phyloP scores from a whole-genome alignment of 2,888 invertebrate genomes.

The Volucella inanis region DNA sequence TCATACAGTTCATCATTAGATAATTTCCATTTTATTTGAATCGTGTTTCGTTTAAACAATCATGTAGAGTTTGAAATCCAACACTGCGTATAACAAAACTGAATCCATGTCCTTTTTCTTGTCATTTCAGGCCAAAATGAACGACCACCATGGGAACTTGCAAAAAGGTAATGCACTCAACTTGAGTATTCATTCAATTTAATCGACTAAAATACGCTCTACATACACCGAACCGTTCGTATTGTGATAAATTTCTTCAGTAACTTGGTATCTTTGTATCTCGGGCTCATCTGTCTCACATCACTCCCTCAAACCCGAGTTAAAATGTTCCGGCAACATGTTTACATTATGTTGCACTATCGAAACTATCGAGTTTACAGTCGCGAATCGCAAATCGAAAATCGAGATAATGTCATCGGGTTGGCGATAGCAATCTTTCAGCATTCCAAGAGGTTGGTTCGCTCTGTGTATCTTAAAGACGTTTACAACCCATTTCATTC shows the following conservation, averaged over 20 bases:
- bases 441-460: slow-evolving; percentile 44
- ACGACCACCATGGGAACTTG: slow-evolving; percentile 83
- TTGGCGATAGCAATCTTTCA: slow-evolving; percentile 61
- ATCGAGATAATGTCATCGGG: slow-evolving; percentile 70
- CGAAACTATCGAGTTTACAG: slow-evolving; percentile 66
- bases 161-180: slow-evolving; percentile 81
- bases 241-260: slow-evolving; percentile 6
- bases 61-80: too few species aligned
- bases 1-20: neutral
- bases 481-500: slow-evolving; percentile 39
- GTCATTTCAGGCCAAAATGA: slow-evolving; percentile 83
- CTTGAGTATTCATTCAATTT: slow-evolving; percentile 22
- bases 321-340: slow-evolving; percentile 71
- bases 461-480: neutral
- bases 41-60: neutral
- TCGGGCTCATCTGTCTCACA: slow-evolving; percentile 36
- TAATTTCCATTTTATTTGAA: neutral
- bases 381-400: slow-evolving; percentile 37
- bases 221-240: slow-evolving; percentile 3
- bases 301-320: slow-evolving; percentile 46
- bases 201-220: neutral
- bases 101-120: slow-evolving; percentile 52
- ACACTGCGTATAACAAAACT: neutral
- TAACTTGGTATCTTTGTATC: neutral
- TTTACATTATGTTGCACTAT: slow-evolving; percentile 69